These are phyloP conservation scores for Ptychadena robeensis DNA, from an alignment of 2,797 vertebrate species.

Conservation along the genomic window DNA sequence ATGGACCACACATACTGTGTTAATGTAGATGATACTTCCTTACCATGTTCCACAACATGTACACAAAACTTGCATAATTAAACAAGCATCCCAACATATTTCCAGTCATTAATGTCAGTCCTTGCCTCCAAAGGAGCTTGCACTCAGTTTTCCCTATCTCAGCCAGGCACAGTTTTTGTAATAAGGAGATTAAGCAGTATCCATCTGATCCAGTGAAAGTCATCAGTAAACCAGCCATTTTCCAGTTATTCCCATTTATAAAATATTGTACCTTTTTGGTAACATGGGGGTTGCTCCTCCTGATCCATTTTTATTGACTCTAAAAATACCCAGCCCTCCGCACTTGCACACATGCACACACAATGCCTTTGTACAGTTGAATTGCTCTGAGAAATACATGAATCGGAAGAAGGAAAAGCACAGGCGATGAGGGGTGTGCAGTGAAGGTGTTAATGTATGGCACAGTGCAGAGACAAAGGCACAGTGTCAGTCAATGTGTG, in stretches of 20 bases:
- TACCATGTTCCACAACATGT: no score
- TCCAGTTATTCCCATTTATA: not conserved
- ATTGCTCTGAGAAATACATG: not conserved
- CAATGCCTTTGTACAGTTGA: not conserved
- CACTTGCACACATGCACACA: not conserved
- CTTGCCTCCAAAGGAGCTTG: not conserved
- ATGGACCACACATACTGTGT: no score
- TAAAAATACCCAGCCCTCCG: not conserved
- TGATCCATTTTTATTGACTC: not conserved
- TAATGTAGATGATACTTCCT: no score
- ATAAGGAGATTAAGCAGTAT: not conserved
- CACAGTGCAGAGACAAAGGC: slow-evolving; percentile 48
- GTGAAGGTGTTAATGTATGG: slow-evolving; percentile 49
- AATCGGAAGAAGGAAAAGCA: not conserved
- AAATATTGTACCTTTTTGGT: not conserved
- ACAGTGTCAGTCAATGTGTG: slow-evolving; percentile 47
- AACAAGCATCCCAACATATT: not conserved
- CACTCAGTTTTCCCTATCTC: not conserved
- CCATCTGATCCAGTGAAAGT: not conserved
- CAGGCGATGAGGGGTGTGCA: not conserved
- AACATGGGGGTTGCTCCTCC: not conserved
- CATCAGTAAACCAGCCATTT: not conserved
- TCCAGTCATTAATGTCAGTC: not conserved
- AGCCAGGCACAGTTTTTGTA: not conserved
- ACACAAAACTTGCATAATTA: no score